Evolutionary conservation across 2,113 vertebrate genomes (phyloP).

Genomic region (Tachuris rubrigastra): DNA sequence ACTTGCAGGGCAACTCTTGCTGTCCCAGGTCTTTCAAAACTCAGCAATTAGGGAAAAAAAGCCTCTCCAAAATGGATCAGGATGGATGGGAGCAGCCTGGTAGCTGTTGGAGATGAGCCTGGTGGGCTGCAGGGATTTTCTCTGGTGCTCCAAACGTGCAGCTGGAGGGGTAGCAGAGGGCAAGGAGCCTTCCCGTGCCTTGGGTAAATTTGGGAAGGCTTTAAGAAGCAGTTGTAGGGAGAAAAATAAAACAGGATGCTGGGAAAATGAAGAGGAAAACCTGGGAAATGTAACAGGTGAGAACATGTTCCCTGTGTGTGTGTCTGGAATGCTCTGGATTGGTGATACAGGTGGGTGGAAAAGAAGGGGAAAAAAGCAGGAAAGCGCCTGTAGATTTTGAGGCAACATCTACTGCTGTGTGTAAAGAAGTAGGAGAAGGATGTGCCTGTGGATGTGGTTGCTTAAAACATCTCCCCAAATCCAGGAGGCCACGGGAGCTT

Average conservation of each 20-base stretch:
- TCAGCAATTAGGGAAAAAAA: too few relatives aligned
- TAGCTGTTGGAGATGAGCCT: background rate
- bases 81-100: background rate
- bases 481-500: rapidly evolving
- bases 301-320: background rate
- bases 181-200: background rate
- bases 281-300: rapidly evolving
- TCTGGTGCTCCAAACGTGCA: background rate
- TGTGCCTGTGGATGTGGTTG: rapidly evolving
- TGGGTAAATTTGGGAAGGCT: background rate
- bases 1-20: background rate
- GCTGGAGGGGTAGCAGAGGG: background rate
- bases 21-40: background rate
- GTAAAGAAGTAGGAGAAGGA: background rate
- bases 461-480: background rate
- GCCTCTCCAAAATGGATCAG: rapidly evolving
- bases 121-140: background rate
- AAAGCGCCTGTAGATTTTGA: background rate
- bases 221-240: background rate
- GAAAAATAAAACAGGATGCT: rapidly evolving
- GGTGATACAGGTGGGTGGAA: background rate
- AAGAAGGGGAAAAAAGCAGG: background rate
- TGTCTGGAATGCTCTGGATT: background rate
- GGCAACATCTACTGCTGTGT: background rate
- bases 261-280: background rate